Conservation (phyloP, 2,797 vertebrate species). For the Pseudochirops corinnae region DNA sequence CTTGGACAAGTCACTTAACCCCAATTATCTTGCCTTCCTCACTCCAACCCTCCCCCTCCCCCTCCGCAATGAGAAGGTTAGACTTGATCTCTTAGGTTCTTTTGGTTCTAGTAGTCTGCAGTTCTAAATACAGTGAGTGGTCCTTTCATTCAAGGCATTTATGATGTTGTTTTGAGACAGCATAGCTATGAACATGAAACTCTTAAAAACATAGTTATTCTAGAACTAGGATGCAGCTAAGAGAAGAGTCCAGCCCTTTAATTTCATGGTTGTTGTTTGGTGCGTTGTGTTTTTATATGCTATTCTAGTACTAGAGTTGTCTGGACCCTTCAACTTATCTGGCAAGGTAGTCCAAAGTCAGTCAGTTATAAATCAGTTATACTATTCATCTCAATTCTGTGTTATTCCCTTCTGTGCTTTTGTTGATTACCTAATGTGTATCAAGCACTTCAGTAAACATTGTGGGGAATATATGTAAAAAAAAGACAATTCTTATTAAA, state of each 20-base stretch:
- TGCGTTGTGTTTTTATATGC: background rate
- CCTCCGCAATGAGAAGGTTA: background rate
- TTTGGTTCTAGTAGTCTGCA: background rate
- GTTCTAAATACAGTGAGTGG: background rate
- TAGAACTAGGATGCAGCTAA: background rate
- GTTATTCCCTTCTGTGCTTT: background rate
- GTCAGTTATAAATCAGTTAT: background rate
- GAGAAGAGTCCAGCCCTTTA: background rate
- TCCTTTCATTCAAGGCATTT: background rate
- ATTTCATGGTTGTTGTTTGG: background rate
- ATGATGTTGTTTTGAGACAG: background rate
- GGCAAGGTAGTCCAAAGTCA: background rate
- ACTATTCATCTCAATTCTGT: background rate
- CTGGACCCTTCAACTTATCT: background rate
- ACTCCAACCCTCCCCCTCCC: too few species aligned
- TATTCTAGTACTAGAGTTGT: background rate
- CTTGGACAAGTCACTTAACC: too few species aligned
- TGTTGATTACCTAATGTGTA: background rate
- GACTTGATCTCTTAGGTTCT: background rate
- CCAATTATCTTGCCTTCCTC: too few species aligned
- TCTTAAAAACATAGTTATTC: background rate
- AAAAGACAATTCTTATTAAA: background rate
- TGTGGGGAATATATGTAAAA: background rate
- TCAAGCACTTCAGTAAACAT: background rate
- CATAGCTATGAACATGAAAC: background rate